Conservation (phyloP, 2,888 invertebrate species). For the Lasioglossum figueresi region DNA sequence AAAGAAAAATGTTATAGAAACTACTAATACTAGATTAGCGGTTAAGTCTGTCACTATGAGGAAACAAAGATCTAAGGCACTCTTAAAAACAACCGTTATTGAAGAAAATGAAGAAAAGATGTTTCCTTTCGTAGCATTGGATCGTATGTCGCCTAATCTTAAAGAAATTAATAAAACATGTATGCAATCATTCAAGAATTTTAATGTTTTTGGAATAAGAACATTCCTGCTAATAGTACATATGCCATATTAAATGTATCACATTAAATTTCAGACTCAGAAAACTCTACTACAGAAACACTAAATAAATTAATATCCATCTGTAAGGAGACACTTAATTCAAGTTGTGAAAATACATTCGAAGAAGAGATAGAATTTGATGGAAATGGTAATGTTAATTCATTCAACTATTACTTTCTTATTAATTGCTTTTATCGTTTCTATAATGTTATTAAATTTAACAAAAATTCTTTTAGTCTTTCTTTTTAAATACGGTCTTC, state of each 20-base stretch:
- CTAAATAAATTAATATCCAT: not conserved
- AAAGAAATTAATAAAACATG: conserved; percentile 36
- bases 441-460: not conserved
- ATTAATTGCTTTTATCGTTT: not conserved
- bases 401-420: not conserved
- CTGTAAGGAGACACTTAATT: not conserved
- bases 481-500: not conserved
- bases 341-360: not conserved
- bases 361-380: not conserved
- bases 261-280: not conserved
- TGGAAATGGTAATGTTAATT: conserved; percentile 29
- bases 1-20: conserved; percentile 15
- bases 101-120: conserved; percentile 69
- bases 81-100: conserved; percentile 67
- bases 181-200: not conserved
- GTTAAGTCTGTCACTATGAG: conserved; percentile 50
- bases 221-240: not conserved
- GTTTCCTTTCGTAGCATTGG: conserved; percentile 31
- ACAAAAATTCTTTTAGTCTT: not conserved
- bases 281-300: not conserved
- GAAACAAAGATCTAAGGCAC: conserved; percentile 67
- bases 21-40: conserved; percentile 24
- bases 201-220: not conserved
- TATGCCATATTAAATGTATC: not conserved
- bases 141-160: conserved; percentile 33